Evolutionary conservation across 1,140 invertebrate species (phyloP), one percentile per base, ranked within the genome.

Genomic region (Ceratosolen fusciceps): DNA sequence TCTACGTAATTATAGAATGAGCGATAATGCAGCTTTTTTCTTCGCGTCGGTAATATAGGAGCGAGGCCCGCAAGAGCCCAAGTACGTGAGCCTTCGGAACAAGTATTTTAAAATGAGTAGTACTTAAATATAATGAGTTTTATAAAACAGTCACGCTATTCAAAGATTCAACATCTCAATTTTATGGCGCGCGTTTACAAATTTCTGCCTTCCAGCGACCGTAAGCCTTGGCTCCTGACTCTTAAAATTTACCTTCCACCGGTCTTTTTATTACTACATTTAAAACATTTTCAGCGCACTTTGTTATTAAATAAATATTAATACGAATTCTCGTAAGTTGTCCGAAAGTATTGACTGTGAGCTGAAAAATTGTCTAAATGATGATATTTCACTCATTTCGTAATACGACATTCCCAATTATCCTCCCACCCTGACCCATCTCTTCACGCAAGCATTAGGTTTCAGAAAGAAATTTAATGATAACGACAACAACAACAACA

Each of bases 121-220:
- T 21, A 62, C 8, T 62, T 62, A 62, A 62, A 62, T 62, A 34
- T 34, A 34, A 62, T 62, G 29, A 62, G 26, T 34, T 62, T 62
- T 34, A 34, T 10, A 58, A 29, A 58, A 58, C 24, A 52, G 49
- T 52, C n/a, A 58, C 56, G 26, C 56, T 58, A 29, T 58, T 58
- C 24, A 5, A 7, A 58, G 8, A 29, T 58, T 58, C 26, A 58
- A 58, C n/a, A 52, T 52, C 49, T 52, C 14, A 52, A 52, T 58
- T 29, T 24, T 12, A 58, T 58, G n/a, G 24, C 2, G 29, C 26
- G 29, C 26, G 12, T 1, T 14, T 62, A 34, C 29, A 19, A 62
- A 34, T 62, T 10, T 62, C 16, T 19, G 16, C 16, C 29, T 34
- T 34, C 10, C 12, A 62, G 19, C 3, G 34, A 62, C 26, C 19